A percentile compares a stretch with the other conserved stretches of the same genome.
These are phyloP conservation scores for Archips xylosteana DNA, from an alignment of 2,888 invertebrate genomes.

Conservation along the genomic window DNA sequence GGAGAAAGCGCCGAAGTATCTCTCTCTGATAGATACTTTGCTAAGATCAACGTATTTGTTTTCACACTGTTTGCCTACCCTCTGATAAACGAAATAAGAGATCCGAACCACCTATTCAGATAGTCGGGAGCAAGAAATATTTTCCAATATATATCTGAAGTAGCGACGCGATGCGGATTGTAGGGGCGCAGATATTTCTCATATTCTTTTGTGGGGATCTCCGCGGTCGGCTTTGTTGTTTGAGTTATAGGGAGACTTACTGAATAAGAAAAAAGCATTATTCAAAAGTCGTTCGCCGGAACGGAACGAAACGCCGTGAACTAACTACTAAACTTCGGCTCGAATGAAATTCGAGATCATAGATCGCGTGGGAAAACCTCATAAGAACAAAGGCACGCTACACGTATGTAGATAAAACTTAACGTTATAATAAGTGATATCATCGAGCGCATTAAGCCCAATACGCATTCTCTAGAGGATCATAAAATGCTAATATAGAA, in stretches of 20 bases:
- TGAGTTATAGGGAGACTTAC: constrained; percentile 72
- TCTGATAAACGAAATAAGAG: constrained; percentile 52
- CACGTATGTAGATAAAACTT: constrained; percentile 28
- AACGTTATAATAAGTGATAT: constrained; percentile 35
- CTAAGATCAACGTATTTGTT: constrained; percentile 47
- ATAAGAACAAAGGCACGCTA: constrained; percentile 27
- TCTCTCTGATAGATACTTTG: constrained; percentile 34
- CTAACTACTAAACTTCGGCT: constrained; percentile 59
- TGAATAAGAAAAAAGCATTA: constrained; percentile 76
- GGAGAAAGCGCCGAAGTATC: constrained; percentile 13
- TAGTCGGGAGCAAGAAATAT: constrained; percentile 70
- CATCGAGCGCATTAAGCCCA: constrained; percentile 21
- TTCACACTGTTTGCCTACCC: constrained; percentile 50
- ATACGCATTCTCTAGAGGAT: constrained; percentile 6
- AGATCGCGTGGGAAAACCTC: constrained; percentile 37
- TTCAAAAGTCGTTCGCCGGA: constrained; percentile 61
- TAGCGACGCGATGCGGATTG: constrained; percentile 74
- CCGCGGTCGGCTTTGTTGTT: constrained; percentile 76
- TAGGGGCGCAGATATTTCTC: constrained; percentile 76
- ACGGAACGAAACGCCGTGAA: constrained; percentile 53
- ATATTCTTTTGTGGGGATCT: constrained; percentile 80
- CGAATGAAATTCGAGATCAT: constrained; percentile 40
- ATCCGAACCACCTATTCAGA: constrained; percentile 59
- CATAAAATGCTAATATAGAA: constrained; percentile 24
- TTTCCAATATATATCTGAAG: constrained; percentile 75